phyloP scores from a whole-genome alignment of 2,797 vertebrate genomes.

The Myripristis murdjan region DNA sequence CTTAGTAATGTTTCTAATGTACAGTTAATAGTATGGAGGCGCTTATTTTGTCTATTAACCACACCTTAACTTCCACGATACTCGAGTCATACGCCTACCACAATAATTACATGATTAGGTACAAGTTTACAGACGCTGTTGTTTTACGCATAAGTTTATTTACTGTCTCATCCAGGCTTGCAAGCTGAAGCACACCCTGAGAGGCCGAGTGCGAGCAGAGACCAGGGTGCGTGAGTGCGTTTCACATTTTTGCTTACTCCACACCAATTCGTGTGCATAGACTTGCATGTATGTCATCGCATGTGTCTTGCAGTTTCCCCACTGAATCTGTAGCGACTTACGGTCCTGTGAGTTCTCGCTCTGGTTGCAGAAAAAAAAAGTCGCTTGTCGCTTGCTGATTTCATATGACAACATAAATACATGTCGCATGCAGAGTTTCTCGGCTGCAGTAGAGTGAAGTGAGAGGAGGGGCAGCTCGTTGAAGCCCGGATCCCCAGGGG shows the following conservation, averaged over 20 bases:
- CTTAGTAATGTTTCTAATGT: too few species aligned
- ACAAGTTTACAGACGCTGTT: too few species aligned
- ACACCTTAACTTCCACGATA: too few species aligned
- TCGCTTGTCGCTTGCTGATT: constrained; percentile 41
- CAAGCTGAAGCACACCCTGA: too few species aligned
- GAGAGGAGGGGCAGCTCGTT: constrained; percentile 49
- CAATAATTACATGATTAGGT: too few species aligned
- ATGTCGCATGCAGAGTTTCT: constrained; percentile 41
- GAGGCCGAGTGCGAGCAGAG: too few species aligned
- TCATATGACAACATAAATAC: constrained; percentile 45
- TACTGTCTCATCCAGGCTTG: too few species aligned
- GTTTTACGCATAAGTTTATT: too few species aligned
- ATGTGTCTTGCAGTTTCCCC: constrained; percentile 30
- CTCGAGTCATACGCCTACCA: too few species aligned
- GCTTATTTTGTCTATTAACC: too few species aligned
- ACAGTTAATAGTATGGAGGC: too few species aligned
- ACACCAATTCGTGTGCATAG: neutral
- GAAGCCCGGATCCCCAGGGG: constrained; percentile 56
- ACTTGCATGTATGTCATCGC: constrained; percentile 10
- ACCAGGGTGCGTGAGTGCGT: neutral
- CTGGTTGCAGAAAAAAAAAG: constrained; percentile 6
- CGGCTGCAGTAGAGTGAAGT: constrained; percentile 34
- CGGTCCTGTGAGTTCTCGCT: constrained; percentile 5
- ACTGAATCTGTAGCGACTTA: neutral
- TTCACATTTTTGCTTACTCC: constrained; percentile 4